Evolutionary conservation across 2,888 invertebrate genomes (phyloP).

Genomic region (Panopea generosa): DNA sequence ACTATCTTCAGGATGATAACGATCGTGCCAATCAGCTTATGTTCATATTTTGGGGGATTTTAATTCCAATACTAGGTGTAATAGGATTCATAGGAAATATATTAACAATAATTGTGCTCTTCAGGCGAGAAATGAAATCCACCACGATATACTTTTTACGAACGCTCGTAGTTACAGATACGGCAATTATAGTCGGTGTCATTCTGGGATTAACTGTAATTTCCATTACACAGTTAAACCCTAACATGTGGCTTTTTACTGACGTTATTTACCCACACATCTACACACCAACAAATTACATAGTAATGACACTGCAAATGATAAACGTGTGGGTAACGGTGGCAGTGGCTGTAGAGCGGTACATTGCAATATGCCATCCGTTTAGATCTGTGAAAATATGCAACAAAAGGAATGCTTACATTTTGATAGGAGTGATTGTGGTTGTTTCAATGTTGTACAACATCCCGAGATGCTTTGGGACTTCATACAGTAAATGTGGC

Average conservation of each 20-base stretch:
- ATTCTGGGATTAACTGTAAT: constrained; percentile 67
- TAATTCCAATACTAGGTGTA: constrained; percentile 74
- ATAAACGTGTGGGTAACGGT: constrained; percentile 82
- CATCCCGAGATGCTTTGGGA: constrained; percentile 78
- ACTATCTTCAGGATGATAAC: constrained; percentile 66
- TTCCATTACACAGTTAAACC: constrained; percentile 66
- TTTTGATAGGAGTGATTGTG: constrained; percentile 70
- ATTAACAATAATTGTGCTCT: constrained; percentile 80
- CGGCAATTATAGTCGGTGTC: constrained; percentile 70
- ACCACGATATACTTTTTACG: constrained; percentile 78
- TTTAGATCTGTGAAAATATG: constrained; percentile 77
- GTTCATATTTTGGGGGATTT: constrained; percentile 78
- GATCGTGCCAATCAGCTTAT: constrained; percentile 64
- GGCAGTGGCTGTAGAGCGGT: constrained; percentile 81
- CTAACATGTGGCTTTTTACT: constrained; percentile 68
- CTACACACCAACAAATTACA: constrained; percentile 76
- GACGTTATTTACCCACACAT: constrained; percentile 77
- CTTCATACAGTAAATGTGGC: constrained; percentile 37
- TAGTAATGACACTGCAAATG: constrained; percentile 80
- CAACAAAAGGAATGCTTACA: constrained; percentile 74
- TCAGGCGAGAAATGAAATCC: constrained; percentile 80
- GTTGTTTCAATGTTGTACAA: constrained; percentile 76
- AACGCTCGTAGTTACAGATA: constrained; percentile 78
- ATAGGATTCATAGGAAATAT: constrained; percentile 81
- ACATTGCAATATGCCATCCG: constrained; percentile 82